Base-by-base conservation (phyloP, 2,797 vertebrate genomes). In the Pempheris klunzingeri region DNA sequence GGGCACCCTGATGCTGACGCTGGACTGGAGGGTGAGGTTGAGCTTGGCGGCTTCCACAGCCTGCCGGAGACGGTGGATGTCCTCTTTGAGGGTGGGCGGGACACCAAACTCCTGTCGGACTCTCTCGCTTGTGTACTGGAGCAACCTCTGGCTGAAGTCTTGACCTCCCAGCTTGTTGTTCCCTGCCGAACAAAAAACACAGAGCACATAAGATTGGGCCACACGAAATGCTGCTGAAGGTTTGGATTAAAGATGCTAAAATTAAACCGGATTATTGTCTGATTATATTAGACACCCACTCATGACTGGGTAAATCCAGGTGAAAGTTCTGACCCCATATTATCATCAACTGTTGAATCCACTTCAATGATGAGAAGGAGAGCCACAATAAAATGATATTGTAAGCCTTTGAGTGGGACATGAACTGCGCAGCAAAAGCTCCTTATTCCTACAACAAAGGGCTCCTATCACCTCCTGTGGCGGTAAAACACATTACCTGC, bases 151-250 rank as follows among this genome's bases (percentile, higher is more conserved):
- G 87, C 97, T 99, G 93, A 99, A 99, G 91, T 99, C 98, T 70
- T 99, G 98, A 44, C 98, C 98, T 70, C 98, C 98, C 17, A 99
- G 95, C 86, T 99, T 97, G 91, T 98, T 99, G 85, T 99, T 99
- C 28, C 95, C 95, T 96, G 60, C 12, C 39, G 1, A 38, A n/a
- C n/a, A n/a, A n/a, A 73, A 57, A 59, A 69, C 4, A 43, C 11
- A 7, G 9, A 50, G n/a, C 2, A 38, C 17, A 59, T 43, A 57
- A 59, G 26, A 5, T 66, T 1, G 53, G n/a, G 20, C 1, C 3
- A 38, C 44, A 46, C 9, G n/a, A 66, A 34, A 50, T n/a, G 10
- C 38, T 71, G 26, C 17, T 5, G 1, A 26, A 34, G 34, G 57
- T 46, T 38, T 2, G 52, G 10, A 55, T 22, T 30, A 49, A 20